Conservation (phyloP, 2,888 invertebrate genomes). For the Macrosiphum euphorbiae region DNA sequence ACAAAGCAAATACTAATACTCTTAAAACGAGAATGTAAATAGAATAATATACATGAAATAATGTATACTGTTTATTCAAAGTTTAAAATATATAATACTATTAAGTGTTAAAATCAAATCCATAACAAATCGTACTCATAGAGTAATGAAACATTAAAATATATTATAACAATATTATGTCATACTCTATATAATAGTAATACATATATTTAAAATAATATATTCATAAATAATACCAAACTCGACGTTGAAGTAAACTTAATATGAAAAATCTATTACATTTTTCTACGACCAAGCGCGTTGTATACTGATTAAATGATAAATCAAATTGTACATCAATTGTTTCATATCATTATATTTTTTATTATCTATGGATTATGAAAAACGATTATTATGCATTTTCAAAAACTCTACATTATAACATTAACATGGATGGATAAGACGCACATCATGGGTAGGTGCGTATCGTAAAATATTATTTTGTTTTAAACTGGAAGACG, state of each 20-base stretch:
- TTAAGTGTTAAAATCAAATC: background rate
- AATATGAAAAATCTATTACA: background rate
- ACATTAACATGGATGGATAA: background rate
- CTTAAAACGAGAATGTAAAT: background rate
- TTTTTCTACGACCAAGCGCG: background rate
- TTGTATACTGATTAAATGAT: background rate
- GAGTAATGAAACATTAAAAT: background rate
- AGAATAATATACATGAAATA: background rate
- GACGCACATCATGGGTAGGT: background rate
- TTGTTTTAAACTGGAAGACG: background rate
- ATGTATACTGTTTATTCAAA: background rate
- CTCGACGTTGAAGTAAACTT: background rate
- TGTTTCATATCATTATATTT: background rate
- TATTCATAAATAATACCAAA: background rate
- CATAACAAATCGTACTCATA: background rate
- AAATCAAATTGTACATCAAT: background rate
- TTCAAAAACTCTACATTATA: background rate
- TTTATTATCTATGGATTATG: background rate
- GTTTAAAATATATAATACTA: background rate
- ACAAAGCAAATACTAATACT: background rate
- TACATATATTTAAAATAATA: background rate
- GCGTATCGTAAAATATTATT: background rate
- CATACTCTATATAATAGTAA: background rate
- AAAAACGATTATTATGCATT: background rate
- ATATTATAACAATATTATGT: background rate